These are phyloP conservation scores for Hemicrepidius hirtus DNA, from an alignment of 2,888 invertebrate species.

Conservation along the genomic window DNA sequence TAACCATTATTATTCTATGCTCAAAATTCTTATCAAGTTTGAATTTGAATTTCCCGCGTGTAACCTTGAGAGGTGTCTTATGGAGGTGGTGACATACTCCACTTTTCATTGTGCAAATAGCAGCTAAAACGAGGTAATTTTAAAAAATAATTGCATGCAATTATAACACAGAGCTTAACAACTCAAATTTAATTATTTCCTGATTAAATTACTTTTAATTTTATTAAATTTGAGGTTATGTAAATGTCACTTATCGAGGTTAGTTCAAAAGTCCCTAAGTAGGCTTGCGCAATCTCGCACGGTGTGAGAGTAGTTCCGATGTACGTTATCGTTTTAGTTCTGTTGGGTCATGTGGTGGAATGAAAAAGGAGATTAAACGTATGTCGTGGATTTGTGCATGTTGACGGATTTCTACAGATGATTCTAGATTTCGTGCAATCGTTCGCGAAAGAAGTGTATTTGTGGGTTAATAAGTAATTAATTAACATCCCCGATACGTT, in stretches of 20 bases:
- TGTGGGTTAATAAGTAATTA: conserved; percentile 36
- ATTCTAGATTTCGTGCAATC: conserved; percentile 52
- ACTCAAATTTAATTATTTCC: not conserved
- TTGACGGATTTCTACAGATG: conserved; percentile 51
- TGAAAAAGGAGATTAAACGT: conserved; percentile 6
- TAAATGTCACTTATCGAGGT: conserved; percentile 19
- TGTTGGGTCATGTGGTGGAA: not conserved
- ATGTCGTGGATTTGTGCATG: conserved; percentile 15
- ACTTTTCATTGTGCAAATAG: not conserved
- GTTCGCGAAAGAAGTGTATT: conserved; percentile 48
- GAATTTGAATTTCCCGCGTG: conserved; percentile 28
- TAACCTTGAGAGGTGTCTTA: conserved; percentile 21
- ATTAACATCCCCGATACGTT: conserved; percentile 1
- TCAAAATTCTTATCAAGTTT: conserved; percentile 15
- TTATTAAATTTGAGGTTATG: conserved; percentile 24
- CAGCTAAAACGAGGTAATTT: conserved; percentile 10
- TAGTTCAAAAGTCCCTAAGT: conserved; percentile 33
- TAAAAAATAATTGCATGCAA: conserved; percentile 5
- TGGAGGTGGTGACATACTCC: not conserved
- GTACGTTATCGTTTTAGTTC: not conserved
- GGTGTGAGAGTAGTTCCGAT: not conserved
- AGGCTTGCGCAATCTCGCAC: conserved; percentile 33
- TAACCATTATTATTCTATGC: not conserved
- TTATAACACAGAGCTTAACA: not conserved
- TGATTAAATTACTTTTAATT: not conserved